Conservation (phyloP, 2,888 invertebrate species). For the Periphyllus acericola region DNA sequence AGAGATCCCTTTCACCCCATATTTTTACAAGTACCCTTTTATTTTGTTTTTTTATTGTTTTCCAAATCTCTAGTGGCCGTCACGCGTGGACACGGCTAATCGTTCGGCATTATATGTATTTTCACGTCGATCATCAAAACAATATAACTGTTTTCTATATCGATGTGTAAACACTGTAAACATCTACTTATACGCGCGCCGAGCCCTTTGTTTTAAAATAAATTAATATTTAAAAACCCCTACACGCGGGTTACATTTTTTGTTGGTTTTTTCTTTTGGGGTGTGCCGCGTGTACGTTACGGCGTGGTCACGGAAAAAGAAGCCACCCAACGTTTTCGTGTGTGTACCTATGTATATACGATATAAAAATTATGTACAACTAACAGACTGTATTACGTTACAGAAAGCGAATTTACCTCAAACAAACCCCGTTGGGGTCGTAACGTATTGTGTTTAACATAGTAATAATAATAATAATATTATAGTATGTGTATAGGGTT, state of each 20-base stretch:
- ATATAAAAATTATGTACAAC: background rate
- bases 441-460: background rate
- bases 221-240: conserved; percentile 29
- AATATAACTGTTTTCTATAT: conserved; percentile 38
- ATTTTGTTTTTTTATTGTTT: conserved; percentile 35
- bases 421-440: conserved; percentile 8
- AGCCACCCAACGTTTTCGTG: conserved; percentile 49
- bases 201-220: conserved; percentile 34
- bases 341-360: background rate
- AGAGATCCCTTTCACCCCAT: conserved; percentile 32
- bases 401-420: conserved; percentile 27
- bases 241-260: conserved; percentile 21
- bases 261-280: conserved; percentile 5
- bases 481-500: no score
- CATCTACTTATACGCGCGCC: background rate
- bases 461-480: no score
- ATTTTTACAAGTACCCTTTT: background rate
- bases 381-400: conserved; percentile 48
- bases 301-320: conserved; percentile 5
- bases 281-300: background rate
- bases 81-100: conserved; percentile 54
- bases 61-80: conserved; percentile 49
- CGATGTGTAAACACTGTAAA: conserved; percentile 24
- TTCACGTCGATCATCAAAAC: conserved; percentile 48
- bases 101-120: conserved; percentile 2